Conservation (phyloP, 2,113 vertebrate genomes). For the Gyps fulvus region DNA sequence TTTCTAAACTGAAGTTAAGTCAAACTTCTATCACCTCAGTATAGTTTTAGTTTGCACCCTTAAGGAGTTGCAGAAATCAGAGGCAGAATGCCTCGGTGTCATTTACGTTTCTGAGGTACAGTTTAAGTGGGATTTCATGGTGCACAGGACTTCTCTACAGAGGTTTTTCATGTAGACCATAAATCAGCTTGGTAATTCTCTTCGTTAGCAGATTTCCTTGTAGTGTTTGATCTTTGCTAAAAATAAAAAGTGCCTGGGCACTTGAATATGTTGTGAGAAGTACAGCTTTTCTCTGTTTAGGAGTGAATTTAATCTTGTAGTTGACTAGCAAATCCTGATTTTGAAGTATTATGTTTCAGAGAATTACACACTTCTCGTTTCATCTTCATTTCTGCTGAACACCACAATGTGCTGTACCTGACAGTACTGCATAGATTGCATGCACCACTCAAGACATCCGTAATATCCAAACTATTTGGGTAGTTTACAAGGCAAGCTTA, state of each 20-base stretch:
- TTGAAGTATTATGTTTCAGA: background rate
- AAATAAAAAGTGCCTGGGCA: background rate
- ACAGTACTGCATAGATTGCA: background rate
- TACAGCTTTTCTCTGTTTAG: background rate
- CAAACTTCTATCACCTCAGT: background rate
- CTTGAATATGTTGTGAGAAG: background rate
- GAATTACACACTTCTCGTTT: background rate
- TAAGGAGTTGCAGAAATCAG: background rate
- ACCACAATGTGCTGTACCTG: background rate
- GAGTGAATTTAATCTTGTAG: background rate
- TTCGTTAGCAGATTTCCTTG: background rate
- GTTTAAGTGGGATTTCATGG: background rate
- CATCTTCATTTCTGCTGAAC: background rate
- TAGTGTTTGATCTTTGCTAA: background rate
- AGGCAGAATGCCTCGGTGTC: background rate
- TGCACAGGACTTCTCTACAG: background rate
- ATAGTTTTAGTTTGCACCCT: background rate
- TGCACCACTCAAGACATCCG: background rate
- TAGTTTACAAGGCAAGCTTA: background rate
- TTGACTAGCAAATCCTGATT: background rate
- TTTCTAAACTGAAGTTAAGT: background rate
- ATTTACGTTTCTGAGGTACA: background rate
- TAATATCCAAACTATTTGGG: background rate
- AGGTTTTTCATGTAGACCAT: background rate
- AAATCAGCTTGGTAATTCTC: background rate